Base-by-base conservation (phyloP, 2,797 vertebrate genomes). In the Oophaga sylvatica region DNA sequence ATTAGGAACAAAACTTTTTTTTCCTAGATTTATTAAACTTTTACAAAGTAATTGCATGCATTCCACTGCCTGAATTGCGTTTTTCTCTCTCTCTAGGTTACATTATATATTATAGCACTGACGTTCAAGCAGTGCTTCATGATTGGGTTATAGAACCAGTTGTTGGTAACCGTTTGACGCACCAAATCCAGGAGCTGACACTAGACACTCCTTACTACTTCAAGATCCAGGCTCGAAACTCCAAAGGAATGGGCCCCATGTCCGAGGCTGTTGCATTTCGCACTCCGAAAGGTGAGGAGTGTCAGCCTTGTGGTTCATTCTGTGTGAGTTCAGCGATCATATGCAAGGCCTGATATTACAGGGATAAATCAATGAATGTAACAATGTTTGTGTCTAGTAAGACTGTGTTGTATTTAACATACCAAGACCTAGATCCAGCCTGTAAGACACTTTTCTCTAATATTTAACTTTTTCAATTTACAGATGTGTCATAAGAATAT, bases 141-240 rank as follows among this genome's bases (percentile, higher is more conserved):
- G 98, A 99, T 90, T 99, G 98, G 98, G 98, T 99, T 1, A 97
- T 99, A 13, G 98, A 99, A 67, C 98, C 98, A 0, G 98, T 99
- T 4, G 96, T 99, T 88, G 98, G 98, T 0, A 99, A 99, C 93
- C 95, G 98, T 3, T 94, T 99, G 73, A 99, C 98, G 0, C 98
- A 99, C 92, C 98, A 99, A 95, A 99, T 99, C 90, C 98, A 99
- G 88, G 98, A 99, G 80, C 90, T 99, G 89, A 99, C 98, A 0
- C 96, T 99, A 0, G 98, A 99, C 91, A 99, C 98, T 0, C 95
- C 97, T 0, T 99, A 99, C 93, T 99, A 97, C 94, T 99, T 99
- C 94, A 99, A 98, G 93, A 98, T 99, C 91, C 98, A 99, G 91
- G 98, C 98, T 8, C 96, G 98, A 6, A 99, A 99, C 94, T 99